Percentiles rank a stretch among this genome's conserved stretches.
phyloP scores from a whole-genome alignment of 23 tunicate species.

The Ascidia mentula region DNA sequence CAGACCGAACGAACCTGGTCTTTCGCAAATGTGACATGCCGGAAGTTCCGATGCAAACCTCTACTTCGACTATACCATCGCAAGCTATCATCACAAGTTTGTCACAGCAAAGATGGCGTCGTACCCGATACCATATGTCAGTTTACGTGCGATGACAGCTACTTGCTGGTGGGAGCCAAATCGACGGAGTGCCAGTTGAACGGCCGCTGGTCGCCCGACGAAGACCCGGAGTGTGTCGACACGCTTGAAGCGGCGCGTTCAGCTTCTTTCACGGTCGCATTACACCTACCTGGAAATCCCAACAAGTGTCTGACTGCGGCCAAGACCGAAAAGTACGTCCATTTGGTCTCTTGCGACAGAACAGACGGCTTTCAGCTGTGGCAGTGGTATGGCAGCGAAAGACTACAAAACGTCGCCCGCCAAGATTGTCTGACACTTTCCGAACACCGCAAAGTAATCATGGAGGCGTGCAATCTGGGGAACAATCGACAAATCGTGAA shows the following conservation, averaged over 20 bases:
- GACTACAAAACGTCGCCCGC: conserved; percentile 27
- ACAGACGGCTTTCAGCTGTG: conserved; percentile 23
- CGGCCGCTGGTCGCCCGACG: conserved; percentile 30
- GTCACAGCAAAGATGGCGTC: background rate
- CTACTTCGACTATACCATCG: conserved; percentile 26
- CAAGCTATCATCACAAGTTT: background rate
- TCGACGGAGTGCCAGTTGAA: conserved; percentile 15
- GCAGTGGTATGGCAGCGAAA: conserved; percentile 37
- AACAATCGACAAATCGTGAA: conserved; percentile 16
- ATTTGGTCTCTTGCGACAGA: background rate
- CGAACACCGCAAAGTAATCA: background rate
- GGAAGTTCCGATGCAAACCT: conserved; percentile 9
- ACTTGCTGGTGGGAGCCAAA: conserved; percentile 12
- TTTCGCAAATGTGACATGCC: conserved; percentile 13
- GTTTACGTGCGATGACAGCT: conserved; percentile 34
- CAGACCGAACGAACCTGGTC: conserved; percentile 25
- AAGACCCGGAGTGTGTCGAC: conserved; percentile 23
- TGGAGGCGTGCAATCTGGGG: conserved; percentile 12
- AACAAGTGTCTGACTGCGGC: conserved; percentile 21
- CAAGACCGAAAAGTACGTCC: background rate
- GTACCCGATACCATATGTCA: conserved; percentile 18
- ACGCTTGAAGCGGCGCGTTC: background rate
- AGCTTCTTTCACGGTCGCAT: background rate
- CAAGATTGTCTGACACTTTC: conserved; percentile 12
- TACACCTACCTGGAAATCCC: background rate